phyloP scores from a whole-genome alignment of 2,113 vertebrate genomes.

The Chionomys nivalis region DNA sequence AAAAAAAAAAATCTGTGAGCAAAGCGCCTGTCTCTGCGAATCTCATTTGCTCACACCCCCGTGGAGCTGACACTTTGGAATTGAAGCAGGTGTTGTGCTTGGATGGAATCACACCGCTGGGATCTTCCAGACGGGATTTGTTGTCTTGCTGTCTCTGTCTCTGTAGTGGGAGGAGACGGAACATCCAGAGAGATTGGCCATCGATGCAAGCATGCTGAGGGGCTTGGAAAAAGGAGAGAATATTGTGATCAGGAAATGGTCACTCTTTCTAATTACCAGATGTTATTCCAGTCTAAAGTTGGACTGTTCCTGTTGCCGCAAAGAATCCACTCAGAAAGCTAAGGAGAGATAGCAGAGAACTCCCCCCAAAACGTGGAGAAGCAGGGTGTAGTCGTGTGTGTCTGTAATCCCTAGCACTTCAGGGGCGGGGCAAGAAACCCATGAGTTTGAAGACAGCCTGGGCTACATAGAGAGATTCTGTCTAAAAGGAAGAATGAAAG shows the following conservation, averaged over 20 bases:
- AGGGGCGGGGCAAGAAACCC: not conserved
- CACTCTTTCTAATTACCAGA: not conserved
- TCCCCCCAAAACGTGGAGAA: not conserved
- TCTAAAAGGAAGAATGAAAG: not conserved
- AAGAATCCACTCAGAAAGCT: not conserved
- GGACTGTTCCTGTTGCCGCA: not conserved
- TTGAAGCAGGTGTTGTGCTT: not conserved
- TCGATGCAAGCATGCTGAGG: rapidly evolving
- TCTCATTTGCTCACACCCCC: not conserved
- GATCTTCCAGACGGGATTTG: not conserved
- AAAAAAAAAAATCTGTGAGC: not conserved
- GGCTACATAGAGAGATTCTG: not conserved
- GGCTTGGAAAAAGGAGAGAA: not conserved
- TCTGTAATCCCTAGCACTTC: not conserved
- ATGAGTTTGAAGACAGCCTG: not conserved
- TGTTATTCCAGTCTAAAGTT: not conserved
- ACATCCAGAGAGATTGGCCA: not conserved
- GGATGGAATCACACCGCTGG: not conserved
- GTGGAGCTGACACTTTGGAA: not conserved
- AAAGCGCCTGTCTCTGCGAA: not conserved
- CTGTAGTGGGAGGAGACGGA: not conserved
- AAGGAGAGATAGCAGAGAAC: not conserved
- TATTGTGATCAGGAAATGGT: rapidly evolving
- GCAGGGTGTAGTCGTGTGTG: not conserved
- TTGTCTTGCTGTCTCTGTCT: no score